Conservation (phyloP, 1,140 invertebrate species). For the Apis cerana region DNA sequence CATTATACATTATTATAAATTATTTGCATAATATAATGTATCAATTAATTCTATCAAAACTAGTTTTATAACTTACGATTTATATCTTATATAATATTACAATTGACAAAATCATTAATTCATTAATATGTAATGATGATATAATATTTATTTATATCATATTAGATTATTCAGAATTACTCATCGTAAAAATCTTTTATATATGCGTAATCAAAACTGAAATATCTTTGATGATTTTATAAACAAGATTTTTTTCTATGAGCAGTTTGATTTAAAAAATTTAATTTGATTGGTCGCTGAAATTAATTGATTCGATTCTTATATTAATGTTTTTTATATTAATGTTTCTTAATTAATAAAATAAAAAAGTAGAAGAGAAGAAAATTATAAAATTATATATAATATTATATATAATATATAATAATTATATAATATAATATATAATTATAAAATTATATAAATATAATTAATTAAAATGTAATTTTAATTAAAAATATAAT, state of each 20-base stretch:
- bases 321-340: neutral
- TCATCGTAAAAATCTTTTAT: neutral
- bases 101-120: constrained; percentile 2
- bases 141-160: constrained; percentile 44
- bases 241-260: neutral
- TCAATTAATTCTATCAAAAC: neutral
- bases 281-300: neutral
- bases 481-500: neutral
- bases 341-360: too few species aligned
- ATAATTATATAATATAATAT: too few species aligned
- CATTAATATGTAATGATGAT: constrained; percentile 15
- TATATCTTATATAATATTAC: constrained; percentile 8
- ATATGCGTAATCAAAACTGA: neutral
- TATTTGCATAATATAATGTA: neutral
- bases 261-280: too few species aligned
- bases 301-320: neutral
- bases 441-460: neutral
- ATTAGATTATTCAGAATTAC: constrained; percentile 16
- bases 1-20: neutral
- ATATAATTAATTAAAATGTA: neutral
- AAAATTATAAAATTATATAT: neutral
- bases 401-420: too few species aligned
- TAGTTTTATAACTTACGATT: neutral
- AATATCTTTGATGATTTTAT: neutral
- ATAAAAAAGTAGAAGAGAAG: neutral